Evolutionary conservation across 2,113 vertebrate species (phyloP), one percentile per base, ranked within the genome.

Genomic region (Entomyzon cyanotis): DNA sequence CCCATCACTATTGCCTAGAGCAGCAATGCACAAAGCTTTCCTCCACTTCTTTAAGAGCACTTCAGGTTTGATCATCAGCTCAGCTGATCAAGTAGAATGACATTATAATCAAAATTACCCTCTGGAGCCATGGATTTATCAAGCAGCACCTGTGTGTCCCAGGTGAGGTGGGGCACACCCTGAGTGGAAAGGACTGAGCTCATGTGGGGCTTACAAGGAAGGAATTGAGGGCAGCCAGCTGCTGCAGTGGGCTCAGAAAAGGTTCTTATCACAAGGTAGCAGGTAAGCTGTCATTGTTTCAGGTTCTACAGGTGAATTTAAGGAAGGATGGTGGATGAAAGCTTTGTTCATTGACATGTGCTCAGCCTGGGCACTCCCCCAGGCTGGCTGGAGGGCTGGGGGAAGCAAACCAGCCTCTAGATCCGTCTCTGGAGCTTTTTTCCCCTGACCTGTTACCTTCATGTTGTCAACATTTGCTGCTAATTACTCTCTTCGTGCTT

Each of bases 281-380:
- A 27, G 73, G 30, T 23, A 10, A 46, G 1, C 3, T 75, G 35
- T 3, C 39, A 0, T 10, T 60, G 9, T n/a, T 84, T 20, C 2
- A 18, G 33, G 39, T 4, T 75, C 9, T 41, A 0, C 1, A 7
- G 11, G 7, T 27, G 39, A 17, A 3, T 31, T 62, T 53, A 19
- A 46, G 52, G 35, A 35, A 31, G 53, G 35, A 6, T 42, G 44
- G 8, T 5, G 15, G 14, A 9, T 55, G 25, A 33, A 17, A 28
- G 41, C 7, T 35, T 1, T 12, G 27, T 5, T 52, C 0, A 0
- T 37, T 31, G 4, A 11, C 1, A 0, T 0, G 1, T 60, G 30
- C 23, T 6, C 30, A 56, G 21, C 33, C 35, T 10, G 37, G 64
- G 63, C 7, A 2, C 10, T 42, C 16, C 6, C 3, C 2, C 16